Evolutionary conservation across 2,888 invertebrate genomes (phyloP).

Genomic region (Ecdyonurus torrentis): DNA sequence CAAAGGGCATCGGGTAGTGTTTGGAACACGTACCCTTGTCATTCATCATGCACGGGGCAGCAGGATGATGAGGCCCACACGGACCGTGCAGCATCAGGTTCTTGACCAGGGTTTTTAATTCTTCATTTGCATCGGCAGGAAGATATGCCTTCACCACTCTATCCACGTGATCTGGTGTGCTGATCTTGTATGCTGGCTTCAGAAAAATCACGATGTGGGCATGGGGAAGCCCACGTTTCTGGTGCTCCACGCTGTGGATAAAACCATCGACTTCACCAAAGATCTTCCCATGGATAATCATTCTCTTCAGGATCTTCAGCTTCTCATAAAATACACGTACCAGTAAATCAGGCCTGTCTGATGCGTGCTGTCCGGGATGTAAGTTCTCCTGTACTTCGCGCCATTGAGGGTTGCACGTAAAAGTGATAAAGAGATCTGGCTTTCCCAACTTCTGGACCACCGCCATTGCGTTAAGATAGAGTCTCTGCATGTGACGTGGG

Average conservation of each 20-base stretch:
- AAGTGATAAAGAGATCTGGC: conserved; percentile 27
- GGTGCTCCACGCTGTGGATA: conserved; percentile 19
- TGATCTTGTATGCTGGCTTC: conserved; percentile 17
- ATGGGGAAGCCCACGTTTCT: conserved; percentile 19
- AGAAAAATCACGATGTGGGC: conserved; percentile 16
- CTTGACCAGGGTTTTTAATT: conserved; percentile 12
- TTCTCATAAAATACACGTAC: conserved; percentile 21
- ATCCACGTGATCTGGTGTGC: conserved; percentile 14
- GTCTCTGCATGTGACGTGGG: conserved; percentile 22
- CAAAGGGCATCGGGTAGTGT: not conserved
- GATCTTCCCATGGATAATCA: conserved; percentile 15
- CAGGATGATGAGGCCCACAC: conserved; percentile 15
- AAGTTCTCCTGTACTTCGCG: conserved; percentile 22
- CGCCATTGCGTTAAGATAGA: conserved; percentile 27
- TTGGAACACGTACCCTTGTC: no score
- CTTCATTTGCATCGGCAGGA: conserved; percentile 9
- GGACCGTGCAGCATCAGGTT: conserved; percentile 17
- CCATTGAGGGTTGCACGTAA: conserved; percentile 28
- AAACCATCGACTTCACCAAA: conserved; percentile 13
- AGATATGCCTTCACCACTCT: conserved; percentile 14
- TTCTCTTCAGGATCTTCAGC: conserved; percentile 17
- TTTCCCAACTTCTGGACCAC: conserved; percentile 25
- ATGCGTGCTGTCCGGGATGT: conserved; percentile 15
- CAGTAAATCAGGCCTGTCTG: conserved; percentile 23
- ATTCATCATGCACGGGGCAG: no score